Percentiles rank a stretch among this genome's conserved stretches.
Conservation (phyloP, 2,888 invertebrate genomes). For the Limnephilus lunatus region DNA sequence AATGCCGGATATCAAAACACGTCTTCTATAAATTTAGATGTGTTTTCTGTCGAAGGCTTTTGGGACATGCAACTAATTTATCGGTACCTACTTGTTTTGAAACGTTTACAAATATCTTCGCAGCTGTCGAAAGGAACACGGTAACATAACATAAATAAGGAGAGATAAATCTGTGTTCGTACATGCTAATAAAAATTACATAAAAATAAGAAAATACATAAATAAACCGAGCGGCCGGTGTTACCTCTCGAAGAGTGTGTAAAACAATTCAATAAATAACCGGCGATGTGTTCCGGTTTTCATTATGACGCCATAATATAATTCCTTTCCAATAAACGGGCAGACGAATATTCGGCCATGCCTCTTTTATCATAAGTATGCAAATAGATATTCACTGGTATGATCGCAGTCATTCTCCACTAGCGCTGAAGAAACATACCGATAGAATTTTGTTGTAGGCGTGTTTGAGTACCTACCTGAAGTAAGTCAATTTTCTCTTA, state of each 20-base stretch:
- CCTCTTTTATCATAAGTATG: conserved; percentile 27
- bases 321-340: neutral
- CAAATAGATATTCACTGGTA: neutral
- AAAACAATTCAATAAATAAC: conserved; percentile 36
- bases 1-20: neutral
- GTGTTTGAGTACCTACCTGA: too few relatives aligned
- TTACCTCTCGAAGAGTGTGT: neutral
- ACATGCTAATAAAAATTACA: neutral
- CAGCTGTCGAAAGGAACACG: neutral
- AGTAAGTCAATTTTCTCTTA: too few relatives aligned
- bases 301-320: conserved; percentile 24
- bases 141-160: neutral
- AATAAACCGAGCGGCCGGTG: neutral
- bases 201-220: conserved; percentile 15
- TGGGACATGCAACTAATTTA: neutral
- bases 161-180: neutral
- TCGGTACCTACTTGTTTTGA: neutral
- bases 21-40: neutral
- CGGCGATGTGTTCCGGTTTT: conserved; percentile 35
- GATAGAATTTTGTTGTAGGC: too few relatives aligned
- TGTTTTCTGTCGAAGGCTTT: neutral
- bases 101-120: neutral
- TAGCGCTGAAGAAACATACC: neutral
- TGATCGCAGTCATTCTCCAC: neutral
- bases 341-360: neutral